Conservation (phyloP, 2,797 vertebrate genomes). For the Syndactyla subalaris region DNA sequence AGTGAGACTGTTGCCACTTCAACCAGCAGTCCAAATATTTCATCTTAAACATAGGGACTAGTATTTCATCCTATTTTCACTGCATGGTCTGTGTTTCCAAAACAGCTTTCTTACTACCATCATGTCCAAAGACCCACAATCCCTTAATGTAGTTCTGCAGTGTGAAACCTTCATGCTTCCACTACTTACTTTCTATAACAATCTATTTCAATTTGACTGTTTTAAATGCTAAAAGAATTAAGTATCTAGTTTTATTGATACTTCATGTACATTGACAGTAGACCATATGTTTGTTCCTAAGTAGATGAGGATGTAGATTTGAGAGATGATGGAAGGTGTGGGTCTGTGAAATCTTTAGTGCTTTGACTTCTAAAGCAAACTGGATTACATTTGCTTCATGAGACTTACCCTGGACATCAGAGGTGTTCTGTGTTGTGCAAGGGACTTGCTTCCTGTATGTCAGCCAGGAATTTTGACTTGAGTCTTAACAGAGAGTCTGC, state of each 20-base stretch:
- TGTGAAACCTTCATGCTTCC: neutral
- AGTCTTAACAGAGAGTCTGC: neutral
- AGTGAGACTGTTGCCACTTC: neutral
- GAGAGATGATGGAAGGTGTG: neutral
- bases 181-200: neutral
- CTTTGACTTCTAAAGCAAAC: neutral
- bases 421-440: neutral
- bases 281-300: neutral
- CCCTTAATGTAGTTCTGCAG: neutral
- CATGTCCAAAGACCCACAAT: rapidly evolving
- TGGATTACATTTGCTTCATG: rapidly evolving
- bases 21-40: neutral
- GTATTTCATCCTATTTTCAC: neutral
- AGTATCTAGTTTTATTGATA: neutral
- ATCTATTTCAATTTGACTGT: neutral
- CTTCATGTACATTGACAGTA: neutral
- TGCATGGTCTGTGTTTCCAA: neutral
- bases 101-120: neutral
- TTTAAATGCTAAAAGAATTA: neutral
- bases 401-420: neutral
- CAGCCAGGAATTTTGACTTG: neutral
- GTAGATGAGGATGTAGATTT: neutral
- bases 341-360: neutral
- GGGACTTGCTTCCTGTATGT: neutral
- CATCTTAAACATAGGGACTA: neutral